phyloP scores from a whole-genome alignment of 1,140 invertebrate genomes.

The Planococcus citri region DNA sequence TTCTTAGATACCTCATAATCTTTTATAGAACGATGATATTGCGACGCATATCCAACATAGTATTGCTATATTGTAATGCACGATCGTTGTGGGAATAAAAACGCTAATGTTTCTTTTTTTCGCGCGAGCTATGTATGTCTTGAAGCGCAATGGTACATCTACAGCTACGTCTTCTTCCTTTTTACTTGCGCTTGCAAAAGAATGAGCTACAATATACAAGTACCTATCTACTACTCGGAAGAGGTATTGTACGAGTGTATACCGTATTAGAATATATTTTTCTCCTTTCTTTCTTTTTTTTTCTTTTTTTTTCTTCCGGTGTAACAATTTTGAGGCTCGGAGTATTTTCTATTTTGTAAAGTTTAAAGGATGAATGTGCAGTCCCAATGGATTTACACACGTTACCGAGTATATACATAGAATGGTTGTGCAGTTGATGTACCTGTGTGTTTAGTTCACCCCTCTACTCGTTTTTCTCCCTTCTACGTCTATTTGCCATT shows the following conservation, averaged over 20 bases:
- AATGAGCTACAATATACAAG: background rate
- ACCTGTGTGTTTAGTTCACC: no score
- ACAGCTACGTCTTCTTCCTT: background rate
- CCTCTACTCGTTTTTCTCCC: no score
- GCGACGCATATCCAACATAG: background rate
- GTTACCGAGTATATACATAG: background rate
- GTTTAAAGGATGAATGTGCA: background rate
- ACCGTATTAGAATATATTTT: background rate
- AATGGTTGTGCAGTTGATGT: background rate
- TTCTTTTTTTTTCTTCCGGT: background rate
- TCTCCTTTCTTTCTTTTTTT: no score
- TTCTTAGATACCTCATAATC: background rate
- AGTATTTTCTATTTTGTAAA: constrained; percentile 8
- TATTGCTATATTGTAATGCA: background rate
- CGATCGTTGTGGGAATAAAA: constrained; percentile 6
- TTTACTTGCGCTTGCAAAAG: background rate
- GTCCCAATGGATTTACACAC: background rate
- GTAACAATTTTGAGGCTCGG: constrained; percentile 6
- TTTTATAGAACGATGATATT: constrained; percentile 4
- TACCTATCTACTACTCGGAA: background rate
- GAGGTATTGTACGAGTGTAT: background rate
- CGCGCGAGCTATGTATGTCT: background rate
- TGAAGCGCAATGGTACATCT: background rate
- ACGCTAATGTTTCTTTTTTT: constrained; percentile 3
- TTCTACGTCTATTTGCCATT: background rate